Base-by-base conservation (phyloP, 2,888 invertebrate genomes). In the Drosophila recens region DNA sequence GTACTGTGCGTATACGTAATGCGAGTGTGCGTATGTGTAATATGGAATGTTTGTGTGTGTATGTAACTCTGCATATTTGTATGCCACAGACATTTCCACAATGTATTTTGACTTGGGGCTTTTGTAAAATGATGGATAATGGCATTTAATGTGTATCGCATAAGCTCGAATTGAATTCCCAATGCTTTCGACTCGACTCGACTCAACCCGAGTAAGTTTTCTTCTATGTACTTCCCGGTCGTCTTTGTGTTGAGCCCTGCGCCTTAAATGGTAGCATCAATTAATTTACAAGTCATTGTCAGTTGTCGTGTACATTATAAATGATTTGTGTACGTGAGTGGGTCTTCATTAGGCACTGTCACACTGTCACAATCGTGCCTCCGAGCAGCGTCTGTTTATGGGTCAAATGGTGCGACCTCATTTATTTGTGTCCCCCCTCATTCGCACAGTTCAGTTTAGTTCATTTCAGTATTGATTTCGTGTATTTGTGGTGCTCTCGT, bases 281-380 rank as follows among this genome's bases (percentile, higher is more conserved):
- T 85, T 89, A 85, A 84, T 83, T 72, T 72, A 70, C 87, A 83
- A 89, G 87, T 83, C 84, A 89, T 79, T 87, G 89, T 87, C 87
- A 80, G 87, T 81, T 79, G 82, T 71, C 77, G 54, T 75, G 86
- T 85, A 72, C 84, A 85, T 85, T 85, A 89, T 80, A 74, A 83
- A 85, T 85, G 84, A 85, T 85, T 89, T 85, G 89, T 87, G 74
- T 75, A 71, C 75, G 79, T 75, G 75, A 54, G 71, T 72, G 63
- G 45, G 49, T 82, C 80, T 84, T 88, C 83, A 88, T 88, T 84
- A 88, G 89, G 43, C 57, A 13, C 54, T 53, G 63, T 59, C 63
- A 59, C 46, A 61, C 38, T 17, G 17, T 17, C 17, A 17, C 17
- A 38, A 20, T 51, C 51, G 30, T 57, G 45, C 34, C 57, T 54